Evolutionary conservation across 2,888 invertebrate species (phyloP).

Genomic region (Acronicta psi): DNA sequence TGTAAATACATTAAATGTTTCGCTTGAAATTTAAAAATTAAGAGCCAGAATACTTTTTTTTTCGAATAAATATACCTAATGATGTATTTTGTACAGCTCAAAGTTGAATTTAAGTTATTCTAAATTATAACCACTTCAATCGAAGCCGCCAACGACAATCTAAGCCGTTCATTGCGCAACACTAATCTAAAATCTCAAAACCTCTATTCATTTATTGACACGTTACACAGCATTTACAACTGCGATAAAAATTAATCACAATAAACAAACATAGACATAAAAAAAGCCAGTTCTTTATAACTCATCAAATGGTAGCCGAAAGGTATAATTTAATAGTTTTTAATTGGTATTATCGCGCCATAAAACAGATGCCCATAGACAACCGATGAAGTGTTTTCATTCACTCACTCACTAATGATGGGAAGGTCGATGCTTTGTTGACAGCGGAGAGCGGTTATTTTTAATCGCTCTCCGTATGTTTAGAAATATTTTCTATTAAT

Average conservation of each 20-base stretch:
- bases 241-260: slow-evolving; percentile 81
- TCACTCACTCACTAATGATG: slow-evolving; percentile 72
- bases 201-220: slow-evolving; percentile 66
- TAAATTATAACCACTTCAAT: slow-evolving; percentile 41
- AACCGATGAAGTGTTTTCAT: slow-evolving; percentile 82
- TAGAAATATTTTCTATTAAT: neutral
- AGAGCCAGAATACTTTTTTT: slow-evolving; percentile 18
- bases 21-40: slow-evolving; percentile 17
- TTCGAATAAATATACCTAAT: no score
- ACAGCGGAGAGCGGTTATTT: slow-evolving; percentile 33
- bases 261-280: slow-evolving; percentile 84
- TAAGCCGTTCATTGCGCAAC: slow-evolving; percentile 52
- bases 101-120: slow-evolving; percentile 34
- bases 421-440: slow-evolving; percentile 36
- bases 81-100: slow-evolving; percentile 23
- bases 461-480: slow-evolving; percentile 6
- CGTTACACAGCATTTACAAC: slow-evolving; percentile 70
- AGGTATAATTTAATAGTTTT: slow-evolving; percentile 86
- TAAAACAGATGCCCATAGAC: slow-evolving; percentile 84
- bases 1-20: slow-evolving; percentile 47
- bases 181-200: slow-evolving; percentile 52
- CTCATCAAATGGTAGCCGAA: slow-evolving; percentile 84
- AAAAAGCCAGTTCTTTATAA: slow-evolving; percentile 74
- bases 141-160: slow-evolving; percentile 47
- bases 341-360: slow-evolving; percentile 86